Evolutionary conservation across 2,888 invertebrate species (phyloP).

Genomic region (Elgonia sp.): DNA sequence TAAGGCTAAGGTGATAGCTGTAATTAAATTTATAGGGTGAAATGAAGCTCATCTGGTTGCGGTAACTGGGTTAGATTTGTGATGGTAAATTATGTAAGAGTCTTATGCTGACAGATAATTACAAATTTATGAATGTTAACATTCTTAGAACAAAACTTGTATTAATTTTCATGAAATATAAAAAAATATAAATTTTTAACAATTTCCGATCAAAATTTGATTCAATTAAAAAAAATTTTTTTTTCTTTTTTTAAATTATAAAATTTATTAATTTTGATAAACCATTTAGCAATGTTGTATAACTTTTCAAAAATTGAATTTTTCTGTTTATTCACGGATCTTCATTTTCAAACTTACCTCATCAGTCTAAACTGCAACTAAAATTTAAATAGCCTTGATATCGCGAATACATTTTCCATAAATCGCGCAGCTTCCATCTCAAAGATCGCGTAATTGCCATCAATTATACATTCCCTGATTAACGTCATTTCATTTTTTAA

Average conservation of each 20-base stretch:
- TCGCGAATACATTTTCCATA: conserved; percentile 6
- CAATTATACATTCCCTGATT: conserved; percentile 29
- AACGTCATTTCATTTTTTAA: conserved; percentile 32
- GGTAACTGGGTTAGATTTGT: conserved; percentile 32
- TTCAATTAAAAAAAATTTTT: too few relatives aligned
- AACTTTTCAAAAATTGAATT: too few relatives aligned
- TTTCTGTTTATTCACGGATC: too few relatives aligned
- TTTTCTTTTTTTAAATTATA: too few relatives aligned
- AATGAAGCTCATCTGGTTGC: conserved; percentile 51
- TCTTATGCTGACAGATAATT: conserved; percentile 26
- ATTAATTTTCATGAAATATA: too few relatives aligned
- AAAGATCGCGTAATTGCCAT: conserved; percentile 22
- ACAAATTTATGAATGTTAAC: conserved; percentile 13
- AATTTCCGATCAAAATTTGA: too few relatives aligned
- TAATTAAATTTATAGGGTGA: conserved; percentile 59
- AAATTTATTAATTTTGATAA: too few relatives aligned
- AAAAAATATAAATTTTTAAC: too few relatives aligned
- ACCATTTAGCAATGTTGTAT: too few relatives aligned
- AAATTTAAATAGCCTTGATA: background rate
- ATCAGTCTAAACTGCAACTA: background rate
- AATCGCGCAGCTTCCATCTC: background rate
- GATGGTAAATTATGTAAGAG: conserved; percentile 51
- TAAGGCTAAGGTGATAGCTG: conserved; percentile 46
- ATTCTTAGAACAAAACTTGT: conserved; percentile 18
- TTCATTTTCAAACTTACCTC: too few relatives aligned